Base-by-base conservation (phyloP, 2,888 invertebrate species). In the Xylota sylvarum region DNA sequence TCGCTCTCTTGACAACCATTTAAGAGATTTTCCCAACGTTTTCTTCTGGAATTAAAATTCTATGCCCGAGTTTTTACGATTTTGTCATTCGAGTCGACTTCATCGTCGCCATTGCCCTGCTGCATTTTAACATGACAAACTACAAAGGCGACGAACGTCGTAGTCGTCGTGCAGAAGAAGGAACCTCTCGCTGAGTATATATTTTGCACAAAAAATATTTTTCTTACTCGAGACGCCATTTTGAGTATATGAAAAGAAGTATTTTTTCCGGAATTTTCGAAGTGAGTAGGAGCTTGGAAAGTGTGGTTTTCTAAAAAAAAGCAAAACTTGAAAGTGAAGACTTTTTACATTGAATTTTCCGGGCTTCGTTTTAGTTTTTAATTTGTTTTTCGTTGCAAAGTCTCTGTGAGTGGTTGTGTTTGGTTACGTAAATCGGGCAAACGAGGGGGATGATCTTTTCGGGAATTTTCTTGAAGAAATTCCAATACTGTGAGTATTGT, bases 371-470 rank as follows among this genome's bases (percentile, higher is more conserved):
- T 67, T 19, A 17, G 17, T 32, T 32, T 56, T 14, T 50, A 30
- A 43, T 52, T 62, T 40, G 17, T 62, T 62, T 30, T 14, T 65
- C 56, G 6, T 27, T 62, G 37, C 50, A 37, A 14, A 14, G 14
- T 62, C n/a, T 9, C 10, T 48, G 56, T 48, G n/a, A 37, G 52
- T 62, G 17, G 46, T 48, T 27, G 43, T 52, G 70, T 43, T 69
- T 40, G 30, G 32, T 70, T 79, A 79, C 70, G 56, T 79, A 79
- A 79, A 72, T 27, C 40, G 9, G 3, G 10, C 37, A 46, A 35
- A 19, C 3, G 7, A 70, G 10, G 60, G 78, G 79, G 79, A 72
- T 79, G 79, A 72, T 79, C 64, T 55, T 69, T 55, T 64, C 17
- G 46, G 62, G 40, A 62, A 46, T 37, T 46, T 58, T 65, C 43